A percentile compares a stretch with the other conserved stretches of the same genome.
Conservation (phyloP, 2,888 invertebrate genomes). For the Eretmocerus hayati region DNA sequence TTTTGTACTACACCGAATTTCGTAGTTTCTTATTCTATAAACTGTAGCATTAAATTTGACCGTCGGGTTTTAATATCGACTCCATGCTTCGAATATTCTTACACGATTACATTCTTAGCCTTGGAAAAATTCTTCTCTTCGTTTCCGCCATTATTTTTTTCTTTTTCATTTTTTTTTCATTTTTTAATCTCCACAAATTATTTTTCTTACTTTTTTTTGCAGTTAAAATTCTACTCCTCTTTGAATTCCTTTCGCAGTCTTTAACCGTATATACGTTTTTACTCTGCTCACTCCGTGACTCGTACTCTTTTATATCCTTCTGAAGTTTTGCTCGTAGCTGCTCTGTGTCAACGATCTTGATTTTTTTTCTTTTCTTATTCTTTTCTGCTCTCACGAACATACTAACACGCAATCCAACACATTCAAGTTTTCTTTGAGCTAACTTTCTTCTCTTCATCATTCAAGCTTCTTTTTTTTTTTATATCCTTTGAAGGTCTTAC, state of each 20-base stretch:
- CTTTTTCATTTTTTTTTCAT: neutral
- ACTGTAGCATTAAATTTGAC: too few species aligned
- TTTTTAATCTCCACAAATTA: neutral
- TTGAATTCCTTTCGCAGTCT: neutral
- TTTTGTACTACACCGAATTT: too few species aligned
- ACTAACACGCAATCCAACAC: neutral
- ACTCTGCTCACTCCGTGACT: constrained; percentile 7
- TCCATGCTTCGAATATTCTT: too few species aligned
- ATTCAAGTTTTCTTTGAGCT: constrained; percentile 11
- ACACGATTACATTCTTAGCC: too few species aligned
- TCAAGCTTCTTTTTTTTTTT: too few species aligned
- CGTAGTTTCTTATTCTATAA: too few species aligned
- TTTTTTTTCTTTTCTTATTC: constrained; percentile 15
- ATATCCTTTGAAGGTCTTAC: too few species aligned
- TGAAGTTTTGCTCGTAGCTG: constrained; percentile 8
- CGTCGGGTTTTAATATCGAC: too few species aligned
- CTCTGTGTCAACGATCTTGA: constrained; percentile 4
- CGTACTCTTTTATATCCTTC: constrained; percentile 12
- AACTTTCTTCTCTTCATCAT: constrained; percentile 19
- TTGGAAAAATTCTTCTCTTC: too few species aligned
- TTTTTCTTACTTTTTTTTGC: neutral
- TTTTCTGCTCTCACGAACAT: neutral
- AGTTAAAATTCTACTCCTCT: neutral
- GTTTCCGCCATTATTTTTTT: too few species aligned
- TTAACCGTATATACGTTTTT: constrained; percentile 6